phyloP scores from a whole-genome alignment of 2,888 invertebrate species.

The Drosophila quinaria region DNA sequence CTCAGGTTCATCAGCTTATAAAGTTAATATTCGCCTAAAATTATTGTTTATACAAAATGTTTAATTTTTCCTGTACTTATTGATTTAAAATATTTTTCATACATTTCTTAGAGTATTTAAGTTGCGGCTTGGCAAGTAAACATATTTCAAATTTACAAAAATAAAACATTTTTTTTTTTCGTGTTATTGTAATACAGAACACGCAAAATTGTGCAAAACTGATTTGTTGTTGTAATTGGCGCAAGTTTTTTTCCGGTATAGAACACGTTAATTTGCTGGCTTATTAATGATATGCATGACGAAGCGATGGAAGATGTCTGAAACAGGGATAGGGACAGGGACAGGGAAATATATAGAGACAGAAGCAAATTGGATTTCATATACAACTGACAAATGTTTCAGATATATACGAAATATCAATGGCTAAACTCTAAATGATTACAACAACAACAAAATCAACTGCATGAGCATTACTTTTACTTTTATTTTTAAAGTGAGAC shows the following conservation, averaged over 20 bases:
- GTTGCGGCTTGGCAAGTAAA: neutral
- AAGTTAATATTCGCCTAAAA: too few species aligned
- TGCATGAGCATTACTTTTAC: slow-evolving; percentile 38
- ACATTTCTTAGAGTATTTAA: slow-evolving; percentile 5
- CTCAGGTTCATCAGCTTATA: too few species aligned
- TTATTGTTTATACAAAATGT: too few species aligned
- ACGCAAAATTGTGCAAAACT: slow-evolving; percentile 61
- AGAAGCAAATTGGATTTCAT: neutral
- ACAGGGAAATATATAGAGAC: neutral
- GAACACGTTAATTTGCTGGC: slow-evolving; percentile 76
- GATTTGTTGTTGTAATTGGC: slow-evolving; percentile 45
- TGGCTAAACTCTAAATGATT: neutral
- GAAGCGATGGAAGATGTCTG: slow-evolving; percentile 24
- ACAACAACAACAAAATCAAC: neutral
- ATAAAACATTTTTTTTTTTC: slow-evolving; percentile 8
- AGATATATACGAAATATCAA: slow-evolving; percentile 16
- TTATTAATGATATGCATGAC: slow-evolving; percentile 68
- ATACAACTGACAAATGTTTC: slow-evolving; percentile 17
- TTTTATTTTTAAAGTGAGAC: slow-evolving; percentile 29
- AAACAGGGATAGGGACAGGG: neutral
- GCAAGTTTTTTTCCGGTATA: slow-evolving; percentile 65
- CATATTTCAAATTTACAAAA: neutral
- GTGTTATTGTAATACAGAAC: slow-evolving; percentile 53
- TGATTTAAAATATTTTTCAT: neutral
- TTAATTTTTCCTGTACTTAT: neutral